Percentiles rank a stretch among this genome's conserved stretches.
phyloP scores from a whole-genome alignment of 2,113 vertebrate species.

The Myrmecobius fasciatus region DNA sequence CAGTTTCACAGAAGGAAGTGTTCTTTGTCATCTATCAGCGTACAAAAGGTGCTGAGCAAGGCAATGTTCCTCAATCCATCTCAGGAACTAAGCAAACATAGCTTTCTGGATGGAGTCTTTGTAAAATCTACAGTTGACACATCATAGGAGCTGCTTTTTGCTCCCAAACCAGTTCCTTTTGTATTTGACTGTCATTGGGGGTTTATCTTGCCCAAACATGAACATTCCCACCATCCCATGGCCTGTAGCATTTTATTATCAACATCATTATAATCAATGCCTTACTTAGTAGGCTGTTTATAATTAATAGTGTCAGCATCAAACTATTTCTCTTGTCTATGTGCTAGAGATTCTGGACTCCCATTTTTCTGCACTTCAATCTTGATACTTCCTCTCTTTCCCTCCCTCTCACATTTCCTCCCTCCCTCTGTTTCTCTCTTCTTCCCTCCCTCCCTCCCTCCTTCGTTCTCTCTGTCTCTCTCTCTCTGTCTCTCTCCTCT shows the following conservation, averaged over 20 bases:
- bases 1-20: constrained; percentile 56
- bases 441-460: no score
- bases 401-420: constrained; percentile 92
- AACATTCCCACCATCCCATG: constrained; percentile 98
- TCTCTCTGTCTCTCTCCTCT: no score
- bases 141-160: constrained; percentile 94
- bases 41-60: not conserved
- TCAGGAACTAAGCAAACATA: constrained; percentile 99
- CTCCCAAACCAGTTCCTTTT: constrained; percentile 96
- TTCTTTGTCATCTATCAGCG: not conserved
- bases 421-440: no score
- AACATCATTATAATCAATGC: constrained; percentile 97
- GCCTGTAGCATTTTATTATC: constrained; percentile 99
- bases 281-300: constrained; percentile 97
- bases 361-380: constrained; percentile 95
- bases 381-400: constrained; percentile 98
- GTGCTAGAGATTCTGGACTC: constrained; percentile 95
- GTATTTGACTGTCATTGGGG: constrained; percentile 95
- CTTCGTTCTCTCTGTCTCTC: no score
- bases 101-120: constrained; percentile 98
- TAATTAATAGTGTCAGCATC: constrained; percentile 94
- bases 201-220: constrained; percentile 95
- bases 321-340: constrained; percentile 96
- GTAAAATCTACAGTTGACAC: constrained; percentile 94
- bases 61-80: constrained; percentile 86